Percentiles rank a stretch among this genome's conserved stretches.
These are phyloP conservation scores for Hydrochoerus hydrochaeris DNA, from an alignment of 2,113 vertebrate genomes.

Conservation along the genomic window DNA sequence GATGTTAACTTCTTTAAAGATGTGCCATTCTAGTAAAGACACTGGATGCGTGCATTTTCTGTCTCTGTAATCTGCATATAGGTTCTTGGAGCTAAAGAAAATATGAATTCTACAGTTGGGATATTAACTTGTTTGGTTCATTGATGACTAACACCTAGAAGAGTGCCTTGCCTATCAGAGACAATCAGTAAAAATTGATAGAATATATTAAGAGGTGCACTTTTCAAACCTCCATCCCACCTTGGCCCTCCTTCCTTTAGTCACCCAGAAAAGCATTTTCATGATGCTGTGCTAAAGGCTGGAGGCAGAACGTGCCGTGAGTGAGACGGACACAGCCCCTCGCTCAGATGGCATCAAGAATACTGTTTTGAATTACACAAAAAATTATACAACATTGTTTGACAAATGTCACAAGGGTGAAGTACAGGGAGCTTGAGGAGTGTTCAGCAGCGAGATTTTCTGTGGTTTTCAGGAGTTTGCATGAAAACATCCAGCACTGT, in stretches of 20 bases:
- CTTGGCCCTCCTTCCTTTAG: background rate
- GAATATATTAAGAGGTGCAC: background rate
- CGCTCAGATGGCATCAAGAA: background rate
- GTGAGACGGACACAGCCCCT: background rate
- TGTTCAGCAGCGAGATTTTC: background rate
- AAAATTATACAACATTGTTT: background rate
- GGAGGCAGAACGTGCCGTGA: background rate
- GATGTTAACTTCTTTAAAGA: slow-evolving; percentile 36
- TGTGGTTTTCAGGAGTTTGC: background rate
- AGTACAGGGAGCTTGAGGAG: background rate
- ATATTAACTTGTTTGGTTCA: slow-evolving; percentile 17
- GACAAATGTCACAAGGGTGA: background rate
- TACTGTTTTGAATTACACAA: background rate
- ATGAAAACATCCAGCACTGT: background rate
- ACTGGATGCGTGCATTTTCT: background rate
- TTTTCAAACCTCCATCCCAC: background rate
- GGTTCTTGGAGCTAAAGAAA: background rate
- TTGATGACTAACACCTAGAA: background rate
- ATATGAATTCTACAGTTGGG: background rate
- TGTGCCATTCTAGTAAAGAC: background rate
- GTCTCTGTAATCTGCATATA: background rate
- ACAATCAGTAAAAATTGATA: slow-evolving; percentile 37
- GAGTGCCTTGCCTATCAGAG: background rate
- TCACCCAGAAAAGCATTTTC: background rate
- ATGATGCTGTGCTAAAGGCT: background rate